A percentile compares a stretch with the other conserved stretches of the same genome.
Evolutionary conservation across 2,888 invertebrate genomes (phyloP).

Genomic region (Chymomyza caudatula): DNA sequence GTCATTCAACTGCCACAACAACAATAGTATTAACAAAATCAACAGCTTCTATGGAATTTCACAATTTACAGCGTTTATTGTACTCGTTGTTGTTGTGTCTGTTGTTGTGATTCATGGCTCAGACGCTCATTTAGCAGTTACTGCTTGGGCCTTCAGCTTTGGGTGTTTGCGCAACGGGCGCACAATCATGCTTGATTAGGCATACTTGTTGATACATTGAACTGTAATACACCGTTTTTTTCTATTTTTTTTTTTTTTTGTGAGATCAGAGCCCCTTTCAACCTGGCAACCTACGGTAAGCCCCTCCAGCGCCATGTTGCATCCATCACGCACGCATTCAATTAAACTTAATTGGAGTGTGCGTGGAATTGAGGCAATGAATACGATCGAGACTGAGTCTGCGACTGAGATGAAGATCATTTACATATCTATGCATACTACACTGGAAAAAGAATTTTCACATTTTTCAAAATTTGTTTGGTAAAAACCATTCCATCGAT

Average conservation of each 20-base stretch:
- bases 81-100: constrained; percentile 12
- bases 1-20: too few species aligned
- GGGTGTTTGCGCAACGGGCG: constrained; percentile 43
- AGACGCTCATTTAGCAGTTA: neutral
- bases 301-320: neutral
- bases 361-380: constrained; percentile 35
- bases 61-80: constrained; percentile 28
- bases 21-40: too few species aligned
- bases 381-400: neutral
- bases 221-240: neutral
- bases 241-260: neutral
- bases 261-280: neutral
- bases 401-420: neutral
- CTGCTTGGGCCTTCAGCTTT: neutral
- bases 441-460: neutral
- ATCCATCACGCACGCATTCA: constrained; percentile 51
- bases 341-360: constrained; percentile 73
- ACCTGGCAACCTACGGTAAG: neutral
- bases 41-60: constrained; percentile 46
- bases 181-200: constrained; percentile 49
- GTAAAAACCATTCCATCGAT: too few species aligned
- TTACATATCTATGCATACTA: constrained; percentile 27
- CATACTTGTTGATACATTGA: constrained; percentile 48
- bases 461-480: neutral
- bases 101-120: neutral